Percentiles rank a stretch among this genome's conserved stretches.
phyloP scores from a whole-genome alignment of 2,888 invertebrate genomes.

The Hydraecia micacea region DNA sequence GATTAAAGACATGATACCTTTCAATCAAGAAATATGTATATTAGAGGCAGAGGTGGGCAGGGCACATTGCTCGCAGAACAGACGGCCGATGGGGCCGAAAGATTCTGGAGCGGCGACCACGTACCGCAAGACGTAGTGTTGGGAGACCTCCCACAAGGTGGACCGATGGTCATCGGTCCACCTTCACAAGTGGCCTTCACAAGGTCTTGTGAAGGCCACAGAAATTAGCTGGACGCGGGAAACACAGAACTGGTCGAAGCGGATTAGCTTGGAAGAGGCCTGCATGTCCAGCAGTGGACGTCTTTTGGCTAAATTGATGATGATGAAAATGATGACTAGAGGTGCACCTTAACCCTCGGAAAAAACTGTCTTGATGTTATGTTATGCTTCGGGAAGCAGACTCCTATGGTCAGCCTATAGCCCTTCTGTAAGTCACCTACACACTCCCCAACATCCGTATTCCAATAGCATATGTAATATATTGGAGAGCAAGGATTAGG shows the following conservation, averaged over 20 bases:
- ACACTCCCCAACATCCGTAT: constrained; percentile 32
- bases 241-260: too few relatives aligned
- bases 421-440: constrained; percentile 37
- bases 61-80: too few relatives aligned
- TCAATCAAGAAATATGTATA: not conserved
- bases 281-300: not conserved
- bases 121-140: too few relatives aligned
- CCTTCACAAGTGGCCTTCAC: too few relatives aligned
- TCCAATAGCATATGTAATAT: constrained; percentile 67
- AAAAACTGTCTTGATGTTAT: not conserved
- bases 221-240: too few relatives aligned
- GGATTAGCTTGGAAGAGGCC: too few relatives aligned
- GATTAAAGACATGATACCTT: not conserved
- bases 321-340: not conserved
- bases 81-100: too few relatives aligned
- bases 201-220: too few relatives aligned
- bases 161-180: too few relatives aligned
- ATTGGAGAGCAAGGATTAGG: constrained; percentile 73
- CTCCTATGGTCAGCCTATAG: not conserved
- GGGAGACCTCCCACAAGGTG: too few relatives aligned
- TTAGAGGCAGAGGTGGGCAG: too few relatives aligned
- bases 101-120: too few relatives aligned
- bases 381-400: not conserved
- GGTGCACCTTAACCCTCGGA: not conserved
- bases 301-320: not conserved